Evolutionary conservation across 2,113 vertebrate genomes (phyloP), one percentile per base, ranked within the genome.

Genomic region (Anoura caudifer): DNA sequence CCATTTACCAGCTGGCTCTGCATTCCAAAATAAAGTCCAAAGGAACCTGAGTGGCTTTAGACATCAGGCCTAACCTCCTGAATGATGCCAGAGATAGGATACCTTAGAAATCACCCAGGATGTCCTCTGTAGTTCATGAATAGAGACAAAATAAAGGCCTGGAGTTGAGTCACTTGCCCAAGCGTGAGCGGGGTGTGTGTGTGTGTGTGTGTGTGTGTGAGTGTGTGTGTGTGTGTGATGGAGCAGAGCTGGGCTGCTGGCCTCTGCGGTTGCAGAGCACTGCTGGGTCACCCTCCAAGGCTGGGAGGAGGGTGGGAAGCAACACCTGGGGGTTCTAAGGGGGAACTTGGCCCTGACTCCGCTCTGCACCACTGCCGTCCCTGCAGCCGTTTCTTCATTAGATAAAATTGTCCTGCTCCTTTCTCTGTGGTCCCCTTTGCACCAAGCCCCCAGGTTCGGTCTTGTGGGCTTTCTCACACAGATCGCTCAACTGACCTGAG

Each of bases 181-280:
- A 13, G 47, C 15, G 1, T 33, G 43, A 52, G 24, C 45, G 33
- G 72, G 3, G 43, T 11, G 47, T 50, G 2, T n/a, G n/a, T n/a
- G n/a, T 72, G 28, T 0, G 2, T 43, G 20, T 16, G 28, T 33
- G 28, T 72, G 28, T 0, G 2, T 43, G 20, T 16, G 28, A 65
- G 28, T 0, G 2, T 43, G 20, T 16, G 28, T 72, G 28, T 0
- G 2, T 43, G 20, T 16, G 28, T 33, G 28, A 77, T 0, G 22
- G 70, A 72, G 65, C 9, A 17, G 38, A 22, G 41, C 3, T 8
- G 7, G 20, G 52, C 17, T 11, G 59, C 59, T 41, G 12, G 56
- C 81, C 26, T 70, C 38, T 31, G 10, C 22, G 41, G 31, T 41
- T 73, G 22, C 76, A 41, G 12, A 70, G 67, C 28, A 26, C 52